Percentiles rank a stretch among this genome's conserved stretches.
Conservation (phyloP, 1,140 invertebrate species). For the Cryptotermes secundus region DNA sequence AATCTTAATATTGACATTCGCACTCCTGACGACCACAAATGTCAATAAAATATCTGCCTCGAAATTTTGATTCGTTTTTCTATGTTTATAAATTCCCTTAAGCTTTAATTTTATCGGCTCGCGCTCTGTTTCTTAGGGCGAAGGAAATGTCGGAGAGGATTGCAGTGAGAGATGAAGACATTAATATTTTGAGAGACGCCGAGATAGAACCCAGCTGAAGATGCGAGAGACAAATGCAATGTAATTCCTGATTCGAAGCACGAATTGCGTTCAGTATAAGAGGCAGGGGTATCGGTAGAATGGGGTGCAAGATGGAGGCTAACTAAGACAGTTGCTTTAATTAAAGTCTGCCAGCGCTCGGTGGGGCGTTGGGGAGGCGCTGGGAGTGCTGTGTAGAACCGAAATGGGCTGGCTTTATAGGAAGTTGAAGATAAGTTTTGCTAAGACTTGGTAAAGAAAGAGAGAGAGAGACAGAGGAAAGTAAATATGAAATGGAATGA, state of each 20-base stretch:
- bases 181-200: conserved; percentile 17
- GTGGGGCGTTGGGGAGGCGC: too few relatives aligned
- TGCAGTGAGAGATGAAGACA: background rate
- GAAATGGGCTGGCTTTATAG: background rate
- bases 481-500: background rate
- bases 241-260: conserved; percentile 24
- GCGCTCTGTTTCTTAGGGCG: background rate
- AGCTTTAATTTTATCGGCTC: background rate
- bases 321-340: conserved; percentile 30
- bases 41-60: background rate
- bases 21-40: too few relatives aligned
- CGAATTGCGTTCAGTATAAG: conserved; percentile 26
- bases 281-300: background rate
- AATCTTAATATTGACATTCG: too few relatives aligned
- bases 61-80: background rate
- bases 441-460: conserved; percentile 3
- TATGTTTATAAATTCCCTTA: background rate
- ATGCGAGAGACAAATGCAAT: conserved; percentile 1
- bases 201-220: background rate
- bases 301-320: background rate
- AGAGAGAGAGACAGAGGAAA: background rate
- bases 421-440: conserved; percentile 13
- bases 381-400: background rate
- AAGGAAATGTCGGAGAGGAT: background rate
- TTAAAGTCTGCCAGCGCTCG: conserved; percentile 22